Evolutionary conservation across 2,888 invertebrate species (phyloP).

Genomic region (Pseudococcus viburni): DNA sequence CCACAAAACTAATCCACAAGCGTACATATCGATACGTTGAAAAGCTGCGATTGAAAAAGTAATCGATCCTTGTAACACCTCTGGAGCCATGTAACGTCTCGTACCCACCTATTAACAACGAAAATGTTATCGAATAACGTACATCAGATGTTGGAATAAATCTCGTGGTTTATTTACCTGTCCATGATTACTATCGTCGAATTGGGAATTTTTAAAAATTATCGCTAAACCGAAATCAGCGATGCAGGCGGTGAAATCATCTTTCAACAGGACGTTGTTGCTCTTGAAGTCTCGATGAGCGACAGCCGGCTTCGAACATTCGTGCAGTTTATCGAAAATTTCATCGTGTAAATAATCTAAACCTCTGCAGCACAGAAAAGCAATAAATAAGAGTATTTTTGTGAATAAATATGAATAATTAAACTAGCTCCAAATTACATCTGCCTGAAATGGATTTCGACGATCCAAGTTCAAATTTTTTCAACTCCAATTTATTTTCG

Average conservation of each 20-base stretch:
- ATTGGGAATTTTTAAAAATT: slow-evolving; percentile 75
- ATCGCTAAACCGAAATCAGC: slow-evolving; percentile 97
- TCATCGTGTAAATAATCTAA: slow-evolving; percentile 96
- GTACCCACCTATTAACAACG: slow-evolving; percentile 77
- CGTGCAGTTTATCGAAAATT: slow-evolving; percentile 76
- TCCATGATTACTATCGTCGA: slow-evolving; percentile 17
- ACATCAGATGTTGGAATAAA: neutral
- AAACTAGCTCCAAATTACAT: no score
- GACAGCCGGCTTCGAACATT: slow-evolving; percentile 87
- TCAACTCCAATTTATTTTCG: no score
- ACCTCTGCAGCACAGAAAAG: slow-evolving; percentile 75
- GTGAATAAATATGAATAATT: no score
- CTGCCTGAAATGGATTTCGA: no score
- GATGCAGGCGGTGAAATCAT: slow-evolving; percentile 92
- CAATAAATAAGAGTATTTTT: neutral
- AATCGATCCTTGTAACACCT: slow-evolving; percentile 95
- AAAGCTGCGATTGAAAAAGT: slow-evolving; percentile 96
- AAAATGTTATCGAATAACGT: neutral
- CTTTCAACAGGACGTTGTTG: slow-evolving; percentile 94
- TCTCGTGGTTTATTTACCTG: neutral
- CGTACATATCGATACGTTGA: slow-evolving; percentile 97
- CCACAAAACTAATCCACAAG: slow-evolving; percentile 96
- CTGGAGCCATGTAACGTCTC: slow-evolving; percentile 93
- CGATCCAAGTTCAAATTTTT: no score
- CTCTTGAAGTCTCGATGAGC: slow-evolving; percentile 98